Evolutionary conservation across 2,888 invertebrate species (phyloP).

Genomic region (Dynastes hyllus): DNA sequence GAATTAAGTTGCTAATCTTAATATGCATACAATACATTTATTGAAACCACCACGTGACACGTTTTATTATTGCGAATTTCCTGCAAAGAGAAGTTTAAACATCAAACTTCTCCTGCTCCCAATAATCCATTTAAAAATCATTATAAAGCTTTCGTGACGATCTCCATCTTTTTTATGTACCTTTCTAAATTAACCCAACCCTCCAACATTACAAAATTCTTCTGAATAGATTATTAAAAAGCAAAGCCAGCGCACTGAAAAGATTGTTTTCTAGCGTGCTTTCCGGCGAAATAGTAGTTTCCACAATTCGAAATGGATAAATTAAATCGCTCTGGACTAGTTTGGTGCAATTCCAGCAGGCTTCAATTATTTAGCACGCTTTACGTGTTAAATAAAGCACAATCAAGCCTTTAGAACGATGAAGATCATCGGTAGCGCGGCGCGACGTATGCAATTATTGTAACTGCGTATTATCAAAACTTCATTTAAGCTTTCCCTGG

Average conservation of each 20-base stretch:
- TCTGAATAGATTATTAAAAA: slow-evolving; percentile 23
- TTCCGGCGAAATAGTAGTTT: not conserved
- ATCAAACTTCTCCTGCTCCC: too few relatives aligned
- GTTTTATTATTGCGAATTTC: too few relatives aligned
- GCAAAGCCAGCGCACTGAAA: not conserved
- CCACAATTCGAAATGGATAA: slow-evolving; percentile 19
- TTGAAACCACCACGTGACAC: too few relatives aligned
- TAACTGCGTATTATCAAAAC: not conserved
- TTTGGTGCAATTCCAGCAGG: not conserved
- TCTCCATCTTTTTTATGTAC: not conserved
- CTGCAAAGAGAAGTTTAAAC: too few relatives aligned
- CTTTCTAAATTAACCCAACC: not conserved
- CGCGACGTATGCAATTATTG: not conserved
- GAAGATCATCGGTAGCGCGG: not conserved
- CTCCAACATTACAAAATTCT: not conserved
- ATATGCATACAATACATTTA: too few relatives aligned
- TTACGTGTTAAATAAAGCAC: slow-evolving; percentile 6
- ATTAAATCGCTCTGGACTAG: not conserved
- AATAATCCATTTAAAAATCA: not conserved
- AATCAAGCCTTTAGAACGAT: not conserved
- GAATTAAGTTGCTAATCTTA: too few relatives aligned
- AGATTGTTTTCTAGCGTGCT: slow-evolving; percentile 23
- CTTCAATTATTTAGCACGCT: slow-evolving; percentile 5
- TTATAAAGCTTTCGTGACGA: not conserved
- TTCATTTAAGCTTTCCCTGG: not conserved